Evolutionary conservation across 2,888 invertebrate genomes (phyloP).

Genomic region (Trachelus tabidus): DNA sequence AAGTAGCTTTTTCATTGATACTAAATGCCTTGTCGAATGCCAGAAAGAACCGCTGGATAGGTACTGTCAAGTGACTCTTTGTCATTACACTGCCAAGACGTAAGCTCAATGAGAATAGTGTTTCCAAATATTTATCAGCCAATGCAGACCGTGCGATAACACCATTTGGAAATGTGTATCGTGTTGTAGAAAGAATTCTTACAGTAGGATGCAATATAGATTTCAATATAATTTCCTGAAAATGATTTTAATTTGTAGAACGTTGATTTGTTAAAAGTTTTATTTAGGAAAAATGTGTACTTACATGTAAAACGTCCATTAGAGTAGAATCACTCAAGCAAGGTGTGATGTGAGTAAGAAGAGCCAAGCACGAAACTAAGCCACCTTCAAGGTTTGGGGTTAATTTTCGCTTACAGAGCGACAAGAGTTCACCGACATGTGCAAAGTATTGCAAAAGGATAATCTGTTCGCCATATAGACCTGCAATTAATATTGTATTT

Average conservation of each 20-base stretch:
- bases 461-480: slow-evolving; percentile 88
- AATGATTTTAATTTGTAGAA: slow-evolving; percentile 24
- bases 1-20: slow-evolving; percentile 68
- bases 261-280: slow-evolving; percentile 1
- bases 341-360: slow-evolving; percentile 83
- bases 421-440: slow-evolving; percentile 87
- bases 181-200: slow-evolving; percentile 82
- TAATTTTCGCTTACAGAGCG: slow-evolving; percentile 82
- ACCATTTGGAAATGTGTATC: slow-evolving; percentile 86
- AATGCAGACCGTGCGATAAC: slow-evolving; percentile 79
- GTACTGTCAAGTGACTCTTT: slow-evolving; percentile 77
- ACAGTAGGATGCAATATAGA: slow-evolving; percentile 87
- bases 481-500: slow-evolving; percentile 63
- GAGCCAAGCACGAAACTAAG: slow-evolving; percentile 83
- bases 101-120: slow-evolving; percentile 82
- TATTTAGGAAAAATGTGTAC: slow-evolving; percentile 6
- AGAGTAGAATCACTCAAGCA: slow-evolving; percentile 85
- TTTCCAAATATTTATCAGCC: slow-evolving; percentile 84
- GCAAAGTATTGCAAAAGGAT: slow-evolving; percentile 91
- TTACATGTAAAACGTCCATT: slow-evolving; percentile 88
- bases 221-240: slow-evolving; percentile 86
- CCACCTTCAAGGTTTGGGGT: slow-evolving; percentile 90
- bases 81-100: slow-evolving; percentile 84
- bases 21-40: slow-evolving; percentile 82
- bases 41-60: slow-evolving; percentile 78